Evolutionary conservation across 2,113 vertebrate genomes (phyloP), one percentile per base, ranked within the genome.

Genomic region (Oryzias melastigma): DNA sequence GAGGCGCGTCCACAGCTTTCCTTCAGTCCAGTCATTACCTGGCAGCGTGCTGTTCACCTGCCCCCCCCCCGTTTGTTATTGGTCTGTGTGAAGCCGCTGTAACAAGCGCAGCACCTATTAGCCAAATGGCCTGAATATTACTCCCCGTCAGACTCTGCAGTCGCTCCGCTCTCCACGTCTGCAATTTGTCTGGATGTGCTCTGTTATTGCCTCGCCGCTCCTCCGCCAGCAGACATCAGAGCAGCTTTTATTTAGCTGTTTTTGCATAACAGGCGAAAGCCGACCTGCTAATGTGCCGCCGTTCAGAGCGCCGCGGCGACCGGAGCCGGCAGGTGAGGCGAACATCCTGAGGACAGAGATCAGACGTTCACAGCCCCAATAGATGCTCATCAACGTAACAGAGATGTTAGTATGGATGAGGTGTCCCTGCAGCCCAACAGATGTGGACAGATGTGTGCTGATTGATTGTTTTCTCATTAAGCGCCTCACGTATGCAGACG

Each of bases 51-150:
- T 35, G 35, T 6, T 25, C 47, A 27, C 7, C 48, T 24, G 47
- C 7, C 25, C 48, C 24, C 47, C 7, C 25, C 35, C 62, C 71
- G 71, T 71, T 74, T 81, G 79, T 52, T 54, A 69, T 68, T 15
- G 12, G 24, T 44, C 40, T 46, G 62, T 52, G 61, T 72, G 71
- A 68, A 61, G 59, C 73, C 45, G 14, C 20, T 41, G 61, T 69
- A 67, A 67, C 49, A 25, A 76, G 72, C 22, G 1, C 2, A 2
- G 47, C 53, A 68, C 51, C 68, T 75, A 70, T 82, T 75, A 78
- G 65, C 68, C 72, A 70, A 76, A 78, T 54, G 58, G 68, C 68
- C 66, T 72, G 78, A 79, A 79, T 67, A 70, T 79, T 53, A 78
- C 68, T 78, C 68, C 35, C 60, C 61, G 51, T 64, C 80, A 78